phyloP scores from a whole-genome alignment of 2,797 vertebrate species.

The Eremophila alpestris region DNA sequence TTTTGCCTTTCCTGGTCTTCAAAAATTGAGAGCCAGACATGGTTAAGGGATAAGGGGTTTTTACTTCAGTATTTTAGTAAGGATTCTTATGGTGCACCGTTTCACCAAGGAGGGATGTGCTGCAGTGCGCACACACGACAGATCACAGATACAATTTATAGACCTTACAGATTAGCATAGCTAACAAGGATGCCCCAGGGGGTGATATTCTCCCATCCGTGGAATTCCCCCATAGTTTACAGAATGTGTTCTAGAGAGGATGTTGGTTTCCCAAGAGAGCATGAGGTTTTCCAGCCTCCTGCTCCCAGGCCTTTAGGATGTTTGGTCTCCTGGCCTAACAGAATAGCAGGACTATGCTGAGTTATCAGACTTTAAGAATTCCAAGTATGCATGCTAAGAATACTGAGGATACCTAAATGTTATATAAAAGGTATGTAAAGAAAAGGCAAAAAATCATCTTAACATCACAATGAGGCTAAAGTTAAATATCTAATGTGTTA shows the following conservation, averaged over 20 bases:
- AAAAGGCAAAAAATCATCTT: background rate
- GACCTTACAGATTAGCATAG: background rate
- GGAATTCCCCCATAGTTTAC: no score
- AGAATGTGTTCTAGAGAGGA: background rate
- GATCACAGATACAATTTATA: fast-evolving
- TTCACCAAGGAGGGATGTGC: fast-evolving
- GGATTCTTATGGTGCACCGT: no score
- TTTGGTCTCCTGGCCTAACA: background rate
- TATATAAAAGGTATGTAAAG: background rate
- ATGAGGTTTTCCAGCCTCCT: fast-evolving
- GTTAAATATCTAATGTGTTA: background rate
- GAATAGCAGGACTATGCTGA: background rate
- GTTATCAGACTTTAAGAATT: background rate
- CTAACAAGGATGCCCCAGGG: background rate
- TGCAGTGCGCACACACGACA: fast-evolving
- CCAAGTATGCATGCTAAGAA: background rate
- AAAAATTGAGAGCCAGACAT: background rate
- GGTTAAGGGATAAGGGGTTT: no score
- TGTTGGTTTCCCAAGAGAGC: background rate
- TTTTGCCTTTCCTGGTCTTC: background rate
- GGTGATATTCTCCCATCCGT: background rate
- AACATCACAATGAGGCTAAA: background rate
- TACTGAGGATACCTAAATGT: background rate
- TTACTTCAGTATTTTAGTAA: background rate
- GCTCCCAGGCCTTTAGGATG: fast-evolving